These are phyloP conservation scores for Herminia tarsipennalis DNA, from an alignment of 2,888 invertebrate species.

Conservation along the genomic window DNA sequence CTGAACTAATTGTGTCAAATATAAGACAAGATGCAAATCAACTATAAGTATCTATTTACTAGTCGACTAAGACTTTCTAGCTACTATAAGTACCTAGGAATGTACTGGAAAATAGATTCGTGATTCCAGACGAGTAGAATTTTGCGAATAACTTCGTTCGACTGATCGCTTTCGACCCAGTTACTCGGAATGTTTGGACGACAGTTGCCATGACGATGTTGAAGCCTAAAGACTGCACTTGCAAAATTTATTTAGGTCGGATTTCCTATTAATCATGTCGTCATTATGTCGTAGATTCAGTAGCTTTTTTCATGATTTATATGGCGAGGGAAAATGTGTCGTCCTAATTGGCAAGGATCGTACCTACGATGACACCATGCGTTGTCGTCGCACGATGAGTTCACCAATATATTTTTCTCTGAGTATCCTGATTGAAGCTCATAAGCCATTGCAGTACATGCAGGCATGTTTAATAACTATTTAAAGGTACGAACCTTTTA, in stretches of 20 bases:
- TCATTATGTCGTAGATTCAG: too few species aligned
- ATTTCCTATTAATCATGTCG: constrained; percentile 12
- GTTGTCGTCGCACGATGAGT: too few species aligned
- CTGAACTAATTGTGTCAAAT: too few species aligned
- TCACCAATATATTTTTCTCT: too few species aligned
- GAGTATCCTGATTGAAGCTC: too few species aligned
- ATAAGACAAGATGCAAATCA: neutral
- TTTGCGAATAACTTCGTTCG: constrained; percentile 47
- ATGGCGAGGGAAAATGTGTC: neutral
- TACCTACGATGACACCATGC: too few species aligned
- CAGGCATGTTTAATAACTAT: too few species aligned
- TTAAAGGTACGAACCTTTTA: too few species aligned
- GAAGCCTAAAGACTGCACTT: constrained; percentile 25
- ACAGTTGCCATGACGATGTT: constrained; percentile 62
- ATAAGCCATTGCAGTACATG: too few species aligned
- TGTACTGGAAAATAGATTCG: neutral
- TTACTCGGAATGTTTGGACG: constrained; percentile 69
- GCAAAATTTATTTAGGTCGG: constrained; percentile 29
- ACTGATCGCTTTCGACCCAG: constrained; percentile 55
- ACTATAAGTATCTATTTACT: neutral
- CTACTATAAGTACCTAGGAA: neutral
- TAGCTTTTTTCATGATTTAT: too few species aligned
- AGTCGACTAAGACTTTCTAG: neutral
- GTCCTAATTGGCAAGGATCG: too few species aligned
- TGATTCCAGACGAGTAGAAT: constrained; percentile 40